Percentiles rank a stretch among this genome's conserved stretches.
Evolutionary conservation across 2,888 invertebrate species (phyloP).

Genomic region (Heliconius charithonia): DNA sequence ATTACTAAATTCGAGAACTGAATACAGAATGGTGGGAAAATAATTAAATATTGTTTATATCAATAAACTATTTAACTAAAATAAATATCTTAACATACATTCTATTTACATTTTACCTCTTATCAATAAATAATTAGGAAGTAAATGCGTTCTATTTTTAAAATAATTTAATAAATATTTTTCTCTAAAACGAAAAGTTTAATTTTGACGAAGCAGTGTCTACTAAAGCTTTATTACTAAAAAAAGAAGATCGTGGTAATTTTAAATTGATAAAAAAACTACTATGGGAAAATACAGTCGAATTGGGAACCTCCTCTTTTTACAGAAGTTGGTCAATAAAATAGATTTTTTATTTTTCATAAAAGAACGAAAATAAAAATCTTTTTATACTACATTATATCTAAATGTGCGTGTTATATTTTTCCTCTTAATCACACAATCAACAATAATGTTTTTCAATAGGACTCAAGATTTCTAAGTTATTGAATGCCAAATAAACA

Average conservation of each 20-base stretch:
- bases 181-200: not conserved
- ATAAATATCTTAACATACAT: conserved; percentile 56
- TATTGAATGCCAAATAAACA: not conserved
- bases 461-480: conserved; percentile 1
- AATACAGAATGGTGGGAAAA: conserved; percentile 65
- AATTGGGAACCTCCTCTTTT: not conserved
- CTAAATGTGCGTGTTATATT: conserved; percentile 9
- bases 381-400: not conserved
- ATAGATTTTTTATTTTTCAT: not conserved
- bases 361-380: not conserved
- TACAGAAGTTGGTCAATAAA: not conserved
- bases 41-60: conserved; percentile 52
- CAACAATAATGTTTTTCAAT: not conserved
- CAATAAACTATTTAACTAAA: conserved; percentile 57
- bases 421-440: not conserved
- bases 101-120: conserved; percentile 55
- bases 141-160: conserved; percentile 35
- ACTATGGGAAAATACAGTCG: no score
- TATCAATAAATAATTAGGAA: conserved; percentile 40
- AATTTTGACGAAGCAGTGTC: not conserved
- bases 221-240: not conserved
- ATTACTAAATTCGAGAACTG: not conserved
- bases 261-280: no score
- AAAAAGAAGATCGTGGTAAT: no score
- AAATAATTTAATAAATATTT: conserved; percentile 10